Evolutionary conservation across 2,888 invertebrate species (phyloP).

Genomic region (Platynereis dumerilii): DNA sequence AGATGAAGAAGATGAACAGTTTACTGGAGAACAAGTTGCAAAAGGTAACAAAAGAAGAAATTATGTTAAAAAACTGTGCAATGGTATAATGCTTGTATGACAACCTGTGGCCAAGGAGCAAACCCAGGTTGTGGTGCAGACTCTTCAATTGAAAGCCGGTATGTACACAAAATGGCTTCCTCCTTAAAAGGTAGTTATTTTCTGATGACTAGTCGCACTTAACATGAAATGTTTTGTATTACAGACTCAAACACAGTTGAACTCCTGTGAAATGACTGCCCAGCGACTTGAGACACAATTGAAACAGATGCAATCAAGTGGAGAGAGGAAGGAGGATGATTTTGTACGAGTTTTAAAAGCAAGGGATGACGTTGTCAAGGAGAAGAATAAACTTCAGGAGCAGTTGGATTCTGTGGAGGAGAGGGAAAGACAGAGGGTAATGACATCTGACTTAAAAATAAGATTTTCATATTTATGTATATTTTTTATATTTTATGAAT

Average conservation of each 20-base stretch:
- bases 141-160: too few species aligned
- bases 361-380: constrained; percentile 50
- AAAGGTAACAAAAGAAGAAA: constrained; percentile 20
- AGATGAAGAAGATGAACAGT: constrained; percentile 44
- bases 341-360: constrained; percentile 43
- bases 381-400: constrained; percentile 39
- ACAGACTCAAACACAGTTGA: constrained; percentile 53
- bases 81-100: too few species aligned
- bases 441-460: too few species aligned
- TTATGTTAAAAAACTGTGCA: background rate
- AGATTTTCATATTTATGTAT: background rate
- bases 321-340: constrained; percentile 48
- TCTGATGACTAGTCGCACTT: too few species aligned
- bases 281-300: constrained; percentile 51
- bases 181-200: too few species aligned
- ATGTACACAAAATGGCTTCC: too few species aligned
- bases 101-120: too few species aligned
- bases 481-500: too few species aligned
- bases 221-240: background rate
- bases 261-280: constrained; percentile 45
- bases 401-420: constrained; percentile 29
- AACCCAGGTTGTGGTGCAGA: too few species aligned
- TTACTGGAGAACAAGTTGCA: constrained; percentile 45
- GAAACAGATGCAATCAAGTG: constrained; percentile 38
- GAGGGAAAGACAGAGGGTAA: constrained; percentile 28